Evolutionary conservation across 2,113 vertebrate species (phyloP), one percentile per base, ranked within the genome.

Genomic region (Nyctereutes procyonoides): DNA sequence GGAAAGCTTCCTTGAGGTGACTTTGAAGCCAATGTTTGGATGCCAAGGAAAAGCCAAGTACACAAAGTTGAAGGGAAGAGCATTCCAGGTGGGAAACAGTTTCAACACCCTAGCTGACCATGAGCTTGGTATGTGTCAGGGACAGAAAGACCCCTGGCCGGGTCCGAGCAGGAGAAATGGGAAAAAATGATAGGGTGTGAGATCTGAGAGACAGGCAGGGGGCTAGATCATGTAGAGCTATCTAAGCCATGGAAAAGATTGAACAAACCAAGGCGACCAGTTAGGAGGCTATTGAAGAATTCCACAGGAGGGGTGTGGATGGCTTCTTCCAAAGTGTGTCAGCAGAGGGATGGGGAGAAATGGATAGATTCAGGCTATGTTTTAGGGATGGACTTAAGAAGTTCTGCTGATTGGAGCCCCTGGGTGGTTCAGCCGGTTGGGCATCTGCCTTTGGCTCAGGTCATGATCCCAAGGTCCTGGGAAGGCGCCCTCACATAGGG

Each of bases 331-430:
- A 28, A 82, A 2, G 48, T 22, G 35, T 38, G 24, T 56, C 26
- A 15, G 48, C 30, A 22, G 24, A 90, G 14, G 15, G 10, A 20
- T 51, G 58, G 90, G 53, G 20, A 90, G 62, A 77, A 38, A 76
- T 0, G 16, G 28, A 20, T 24, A 91, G 58, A 84, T 65, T 92
- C 43, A 82, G 30, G 35, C 24, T 76, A 24, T 12, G 14, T 24
- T 83, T 92, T 74, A 90, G 17, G 56, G 17, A 16, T 67, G 26
- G 58, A 43, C 19, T 88, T 43, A 15, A 65, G 84, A 95, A 53
- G 6, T 56, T 93, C 73, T 88, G 35, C 35, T 62, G 14, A 38
- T 94, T 43, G 43, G 43, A 7, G 43, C 43, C 43, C 43, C 43
- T 43, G 43, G 6, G 43, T 43, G 43, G 43, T 43, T 43, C 43